Evolutionary conservation across 2,888 invertebrate genomes (phyloP).

Genomic region (Diachrysia chrysitis): DNA sequence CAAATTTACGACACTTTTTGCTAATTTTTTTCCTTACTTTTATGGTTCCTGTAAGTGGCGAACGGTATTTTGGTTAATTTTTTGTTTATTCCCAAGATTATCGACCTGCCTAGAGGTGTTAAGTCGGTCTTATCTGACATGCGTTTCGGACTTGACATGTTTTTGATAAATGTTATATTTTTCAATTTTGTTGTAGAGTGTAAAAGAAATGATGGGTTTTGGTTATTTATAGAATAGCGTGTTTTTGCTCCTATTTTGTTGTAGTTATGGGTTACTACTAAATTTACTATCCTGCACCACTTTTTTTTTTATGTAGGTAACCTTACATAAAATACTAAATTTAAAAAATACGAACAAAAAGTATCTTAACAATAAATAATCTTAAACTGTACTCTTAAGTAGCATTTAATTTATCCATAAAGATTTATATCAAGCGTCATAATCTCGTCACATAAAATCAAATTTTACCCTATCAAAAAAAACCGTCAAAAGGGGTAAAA

Average conservation of each 20-base stretch:
- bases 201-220: constrained; percentile 27
- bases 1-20: constrained; percentile 80
- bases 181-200: constrained; percentile 23
- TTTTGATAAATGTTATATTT: constrained; percentile 30
- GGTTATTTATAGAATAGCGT: constrained; percentile 28
- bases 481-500: constrained; percentile 40
- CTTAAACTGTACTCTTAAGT: too few species aligned
- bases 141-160: constrained; percentile 45
- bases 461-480: constrained; percentile 2
- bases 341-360: background rate
- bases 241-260: background rate
- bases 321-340: too few species aligned
- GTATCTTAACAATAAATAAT: background rate
- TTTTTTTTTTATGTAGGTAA: too few species aligned
- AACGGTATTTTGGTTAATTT: constrained; percentile 61
- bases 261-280: too few species aligned
- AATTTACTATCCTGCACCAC: too few species aligned
- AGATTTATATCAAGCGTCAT: background rate
- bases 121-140: constrained; percentile 69
- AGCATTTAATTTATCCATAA: background rate
- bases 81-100: constrained; percentile 65
- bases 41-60: constrained; percentile 70
- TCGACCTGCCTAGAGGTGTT: constrained; percentile 72
- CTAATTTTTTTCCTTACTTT: constrained; percentile 57
- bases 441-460: background rate